phyloP scores from a whole-genome alignment of 2,888 invertebrate species.

The Drosophila pseudotalamancana region DNA sequence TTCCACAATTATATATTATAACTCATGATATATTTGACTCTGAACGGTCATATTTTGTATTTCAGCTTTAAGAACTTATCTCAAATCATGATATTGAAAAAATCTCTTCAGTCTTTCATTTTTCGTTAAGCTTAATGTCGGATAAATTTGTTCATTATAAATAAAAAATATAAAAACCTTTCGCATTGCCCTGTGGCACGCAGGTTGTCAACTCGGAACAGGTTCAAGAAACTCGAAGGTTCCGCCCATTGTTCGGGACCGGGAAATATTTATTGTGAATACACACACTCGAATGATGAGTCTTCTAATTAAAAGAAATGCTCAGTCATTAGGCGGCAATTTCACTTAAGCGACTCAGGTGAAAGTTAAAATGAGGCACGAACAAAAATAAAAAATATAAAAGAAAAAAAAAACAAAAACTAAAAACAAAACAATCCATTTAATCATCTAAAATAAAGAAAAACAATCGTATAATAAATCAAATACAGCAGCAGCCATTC shows the following conservation, averaged over 20 bases:
- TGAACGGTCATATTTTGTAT: too few species aligned
- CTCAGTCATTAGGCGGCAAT: conserved; percentile 73
- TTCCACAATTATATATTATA: too few species aligned
- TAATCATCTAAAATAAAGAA: conserved; percentile 60
- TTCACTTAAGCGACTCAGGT: conserved; percentile 69
- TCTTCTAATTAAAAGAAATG: conserved; percentile 75
- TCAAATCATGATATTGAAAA: conserved; percentile 13
- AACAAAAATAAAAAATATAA: conserved; percentile 24
- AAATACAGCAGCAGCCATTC: conserved; percentile 18
- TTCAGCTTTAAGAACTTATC: conserved; percentile 1
- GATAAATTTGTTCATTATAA: conserved; percentile 30
- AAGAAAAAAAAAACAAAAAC: too few species aligned
- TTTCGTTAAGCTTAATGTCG: conserved; percentile 40
- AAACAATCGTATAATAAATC: conserved; percentile 51
- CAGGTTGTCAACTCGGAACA: conserved; percentile 43
- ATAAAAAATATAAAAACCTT: conserved; percentile 20
- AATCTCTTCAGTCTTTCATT: conserved; percentile 32
- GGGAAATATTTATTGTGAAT: conserved; percentile 42
- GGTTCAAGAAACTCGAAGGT: conserved; percentile 57
- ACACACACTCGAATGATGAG: conserved; percentile 51
- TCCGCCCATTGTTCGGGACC: conserved; percentile 46
- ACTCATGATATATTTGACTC: too few species aligned
- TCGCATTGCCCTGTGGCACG: conserved; percentile 43
- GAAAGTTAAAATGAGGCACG: conserved; percentile 56
- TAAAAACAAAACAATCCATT: conserved; percentile 30